A percentile compares a stretch with the other conserved stretches of the same genome.
phyloP scores from a whole-genome alignment of 2,797 vertebrate species.

The Anabas testudineus region DNA sequence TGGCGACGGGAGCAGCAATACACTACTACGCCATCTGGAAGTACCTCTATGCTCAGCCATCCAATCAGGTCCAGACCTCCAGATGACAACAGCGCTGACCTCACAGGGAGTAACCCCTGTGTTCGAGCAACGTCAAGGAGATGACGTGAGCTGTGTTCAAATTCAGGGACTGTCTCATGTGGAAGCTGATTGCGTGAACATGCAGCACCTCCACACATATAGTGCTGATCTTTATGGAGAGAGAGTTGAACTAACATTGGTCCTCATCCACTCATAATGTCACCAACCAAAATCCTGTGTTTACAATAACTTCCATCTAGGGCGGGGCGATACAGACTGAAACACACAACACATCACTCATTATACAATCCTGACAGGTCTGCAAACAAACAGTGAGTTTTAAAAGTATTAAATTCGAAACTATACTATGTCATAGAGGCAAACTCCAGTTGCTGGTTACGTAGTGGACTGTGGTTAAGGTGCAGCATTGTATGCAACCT shows the following conservation, averaged over 20 bases:
- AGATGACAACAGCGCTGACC: constrained; percentile 83
- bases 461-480: too few relatives aligned
- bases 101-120: constrained; percentile 54
- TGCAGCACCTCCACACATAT: constrained; percentile 4
- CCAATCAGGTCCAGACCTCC: constrained; percentile 85
- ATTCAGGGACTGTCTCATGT: constrained; percentile 44
- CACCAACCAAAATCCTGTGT: background rate
- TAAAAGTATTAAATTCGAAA: too few relatives aligned
- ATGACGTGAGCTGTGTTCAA: constrained; percentile 44
- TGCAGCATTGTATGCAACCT: too few relatives aligned
- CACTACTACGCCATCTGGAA: constrained; percentile 98
- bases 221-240: too few relatives aligned
- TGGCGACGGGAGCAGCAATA: constrained; percentile 91
- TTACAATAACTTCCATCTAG: too few relatives aligned
- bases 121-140: constrained; percentile 19
- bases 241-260: background rate
- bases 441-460: too few relatives aligned
- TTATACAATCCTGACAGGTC: too few relatives aligned
- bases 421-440: too few relatives aligned
- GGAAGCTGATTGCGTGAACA: constrained; percentile 5
- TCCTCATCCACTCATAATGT: constrained; percentile 28
- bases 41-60: constrained; percentile 88
- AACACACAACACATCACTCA: too few relatives aligned
- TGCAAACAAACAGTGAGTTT: too few relatives aligned
- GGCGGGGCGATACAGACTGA: too few relatives aligned